phyloP scores from a whole-genome alignment of 2,888 invertebrate genomes.

The Desoria tigrina region DNA sequence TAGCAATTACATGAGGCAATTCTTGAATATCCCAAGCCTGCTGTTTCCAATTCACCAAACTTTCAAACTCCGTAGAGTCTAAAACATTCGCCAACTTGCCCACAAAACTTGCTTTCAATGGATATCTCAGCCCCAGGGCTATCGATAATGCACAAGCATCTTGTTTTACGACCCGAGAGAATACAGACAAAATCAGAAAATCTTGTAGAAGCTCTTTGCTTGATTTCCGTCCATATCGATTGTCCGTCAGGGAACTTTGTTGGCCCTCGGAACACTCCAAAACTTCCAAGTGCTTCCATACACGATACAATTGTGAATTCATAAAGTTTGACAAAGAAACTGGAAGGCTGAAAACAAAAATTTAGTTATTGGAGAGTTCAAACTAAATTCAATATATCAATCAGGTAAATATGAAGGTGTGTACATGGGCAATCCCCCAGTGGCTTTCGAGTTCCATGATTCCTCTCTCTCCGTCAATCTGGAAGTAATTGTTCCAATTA shows the following conservation, averaged over 20 bases:
- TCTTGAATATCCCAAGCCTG: constrained; percentile 42
- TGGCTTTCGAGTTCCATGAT: background rate
- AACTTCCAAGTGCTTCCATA: constrained; percentile 46
- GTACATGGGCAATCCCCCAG: too few relatives aligned
- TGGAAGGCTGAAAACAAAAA: constrained; percentile 4
- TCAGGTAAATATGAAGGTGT: too few relatives aligned
- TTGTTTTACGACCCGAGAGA: constrained; percentile 37
- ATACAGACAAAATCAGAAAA: constrained; percentile 38
- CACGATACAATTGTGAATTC: constrained; percentile 40
- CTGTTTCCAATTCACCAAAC: constrained; percentile 56
- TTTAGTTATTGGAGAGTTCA: background rate
- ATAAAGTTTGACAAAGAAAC: constrained; percentile 36
- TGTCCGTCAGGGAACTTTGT: constrained; percentile 33
- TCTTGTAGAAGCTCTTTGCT: constrained; percentile 39
- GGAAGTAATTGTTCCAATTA: background rate
- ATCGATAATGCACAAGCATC: constrained; percentile 33
- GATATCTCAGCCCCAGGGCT: constrained; percentile 33
- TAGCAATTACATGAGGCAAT: constrained; percentile 41
- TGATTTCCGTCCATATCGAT: constrained; percentile 31
- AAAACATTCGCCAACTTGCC: constrained; percentile 61
- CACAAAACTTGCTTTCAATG: constrained; percentile 47
- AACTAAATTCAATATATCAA: too few relatives aligned
- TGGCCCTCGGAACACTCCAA: constrained; percentile 28
- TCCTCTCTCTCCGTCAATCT: background rate
- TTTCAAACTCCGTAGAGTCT: constrained; percentile 62